A percentile compares a stretch with the other conserved stretches of the same genome.
Evolutionary conservation across 2,113 vertebrate species (phyloP).

Genomic region (Perca schrenkii): DNA sequence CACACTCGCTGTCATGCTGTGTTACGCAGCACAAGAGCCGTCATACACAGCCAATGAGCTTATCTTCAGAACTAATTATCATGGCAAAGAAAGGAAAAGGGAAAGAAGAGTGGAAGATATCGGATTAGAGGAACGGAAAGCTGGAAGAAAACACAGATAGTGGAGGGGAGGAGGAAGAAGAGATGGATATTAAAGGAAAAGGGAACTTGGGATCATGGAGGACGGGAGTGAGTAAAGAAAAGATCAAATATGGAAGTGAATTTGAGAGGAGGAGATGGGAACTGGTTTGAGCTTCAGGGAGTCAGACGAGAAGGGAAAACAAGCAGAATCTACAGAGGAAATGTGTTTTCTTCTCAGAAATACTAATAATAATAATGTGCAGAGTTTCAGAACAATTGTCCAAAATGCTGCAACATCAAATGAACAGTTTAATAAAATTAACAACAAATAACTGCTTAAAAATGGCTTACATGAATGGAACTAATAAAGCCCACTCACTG

Average conservation of each 20-base stretch:
- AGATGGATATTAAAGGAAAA: constrained; percentile 16
- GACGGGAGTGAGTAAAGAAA: constrained; percentile 12
- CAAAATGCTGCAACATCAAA: not conserved
- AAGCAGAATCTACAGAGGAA: not conserved
- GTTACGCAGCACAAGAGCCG: constrained; percentile 53
- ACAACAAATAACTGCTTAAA: constrained; percentile 1
- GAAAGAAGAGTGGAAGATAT: constrained; percentile 25
- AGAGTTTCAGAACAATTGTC: not conserved
- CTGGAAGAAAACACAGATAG: constrained; percentile 12
- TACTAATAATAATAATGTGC: not conserved
- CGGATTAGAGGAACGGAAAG: constrained; percentile 26
- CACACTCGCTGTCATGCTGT: constrained; percentile 35
- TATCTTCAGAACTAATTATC: constrained; percentile 74
- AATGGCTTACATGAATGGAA: not conserved
- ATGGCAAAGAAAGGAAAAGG: constrained; percentile 34
- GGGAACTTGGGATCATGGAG: not conserved
- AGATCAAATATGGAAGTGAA: constrained; percentile 13
- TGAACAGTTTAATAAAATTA: constrained; percentile 17
- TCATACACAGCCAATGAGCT: constrained; percentile 49
- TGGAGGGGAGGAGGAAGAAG: constrained; percentile 3
- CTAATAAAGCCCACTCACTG: constrained; percentile 5
- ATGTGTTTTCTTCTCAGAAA: constrained; percentile 2
- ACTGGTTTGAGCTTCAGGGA: constrained; percentile 16
- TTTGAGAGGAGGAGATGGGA: constrained; percentile 4
- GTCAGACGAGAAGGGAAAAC: not conserved